Conservation (phyloP, 2,888 invertebrate genomes). For the Atrina japonica region DNA sequence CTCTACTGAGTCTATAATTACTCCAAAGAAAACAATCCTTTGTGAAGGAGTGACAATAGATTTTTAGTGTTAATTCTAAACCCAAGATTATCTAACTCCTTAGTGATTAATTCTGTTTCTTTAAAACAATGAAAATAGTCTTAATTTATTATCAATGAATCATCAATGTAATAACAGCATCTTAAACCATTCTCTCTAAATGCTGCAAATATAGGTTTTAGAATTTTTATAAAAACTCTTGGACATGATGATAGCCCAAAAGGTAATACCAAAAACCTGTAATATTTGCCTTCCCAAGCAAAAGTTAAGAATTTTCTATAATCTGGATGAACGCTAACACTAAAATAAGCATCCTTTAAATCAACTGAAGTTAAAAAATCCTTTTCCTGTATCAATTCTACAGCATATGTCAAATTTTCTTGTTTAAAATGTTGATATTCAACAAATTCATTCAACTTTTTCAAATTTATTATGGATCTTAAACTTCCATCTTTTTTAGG, state of each 20-base stretch:
- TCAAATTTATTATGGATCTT: slow-evolving; percentile 29
- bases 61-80: slow-evolving; percentile 39
- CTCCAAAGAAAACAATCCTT: slow-evolving; percentile 47
- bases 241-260: slow-evolving; percentile 42
- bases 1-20: slow-evolving; percentile 43
- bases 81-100: slow-evolving; percentile 31
- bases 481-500: slow-evolving; percentile 30
- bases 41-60: slow-evolving; percentile 39
- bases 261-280: slow-evolving; percentile 29
- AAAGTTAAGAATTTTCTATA: slow-evolving; percentile 30
- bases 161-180: slow-evolving; percentile 48
- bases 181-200: slow-evolving; percentile 35
- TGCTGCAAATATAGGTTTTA: slow-evolving; percentile 43
- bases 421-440: slow-evolving; percentile 35
- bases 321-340: slow-evolving; percentile 26
- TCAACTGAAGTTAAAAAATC: slow-evolving; percentile 38
- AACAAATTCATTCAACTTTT: slow-evolving; percentile 30
- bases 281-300: slow-evolving; percentile 28
- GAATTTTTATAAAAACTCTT: slow-evolving; percentile 40
- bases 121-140: background rate
- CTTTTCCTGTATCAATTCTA: slow-evolving; percentile 30
- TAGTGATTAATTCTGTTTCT: slow-evolving; percentile 6
- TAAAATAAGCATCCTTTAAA: slow-evolving; percentile 37
- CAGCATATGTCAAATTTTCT: slow-evolving; percentile 29
- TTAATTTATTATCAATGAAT: slow-evolving; percentile 49